Evolutionary conservation across 2,113 vertebrate species (phyloP).

Genomic region (Alaudala cheleensis): DNA sequence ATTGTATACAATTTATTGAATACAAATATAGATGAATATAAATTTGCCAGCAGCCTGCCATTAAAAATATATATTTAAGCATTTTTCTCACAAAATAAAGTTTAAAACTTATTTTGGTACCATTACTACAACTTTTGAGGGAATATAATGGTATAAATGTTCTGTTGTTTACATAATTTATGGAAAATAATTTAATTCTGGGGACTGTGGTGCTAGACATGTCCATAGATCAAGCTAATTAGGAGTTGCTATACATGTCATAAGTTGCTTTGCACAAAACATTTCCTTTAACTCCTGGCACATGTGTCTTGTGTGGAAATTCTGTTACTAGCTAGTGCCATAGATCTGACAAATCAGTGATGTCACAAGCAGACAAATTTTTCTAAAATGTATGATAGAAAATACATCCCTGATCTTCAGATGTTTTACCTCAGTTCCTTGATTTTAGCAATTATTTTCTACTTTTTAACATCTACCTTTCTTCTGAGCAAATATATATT

Average conservation of each 20-base stretch:
- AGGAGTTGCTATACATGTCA: background rate
- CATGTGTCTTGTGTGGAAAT: background rate
- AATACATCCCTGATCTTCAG: background rate
- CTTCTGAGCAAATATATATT: background rate
- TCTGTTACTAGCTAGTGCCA: background rate
- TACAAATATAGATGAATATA: background rate
- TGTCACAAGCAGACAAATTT: background rate
- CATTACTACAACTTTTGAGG: background rate
- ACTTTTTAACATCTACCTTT: background rate
- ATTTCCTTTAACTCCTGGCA: background rate
- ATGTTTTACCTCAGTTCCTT: background rate
- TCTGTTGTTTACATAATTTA: background rate
- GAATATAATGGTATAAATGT: background rate
- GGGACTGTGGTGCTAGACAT: background rate
- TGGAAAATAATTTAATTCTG: background rate
- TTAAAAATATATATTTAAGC: background rate
- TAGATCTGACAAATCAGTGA: background rate
- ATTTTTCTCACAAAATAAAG: background rate
- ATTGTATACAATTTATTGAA: background rate
- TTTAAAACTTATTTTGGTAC: background rate
- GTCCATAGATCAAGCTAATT: background rate
- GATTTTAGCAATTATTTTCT: background rate
- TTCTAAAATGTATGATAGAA: background rate
- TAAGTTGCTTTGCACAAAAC: background rate
- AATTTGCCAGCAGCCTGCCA: background rate